Evolutionary conservation across 2,888 invertebrate genomes (phyloP).

Genomic region (Tanytarsus gracilentus): DNA sequence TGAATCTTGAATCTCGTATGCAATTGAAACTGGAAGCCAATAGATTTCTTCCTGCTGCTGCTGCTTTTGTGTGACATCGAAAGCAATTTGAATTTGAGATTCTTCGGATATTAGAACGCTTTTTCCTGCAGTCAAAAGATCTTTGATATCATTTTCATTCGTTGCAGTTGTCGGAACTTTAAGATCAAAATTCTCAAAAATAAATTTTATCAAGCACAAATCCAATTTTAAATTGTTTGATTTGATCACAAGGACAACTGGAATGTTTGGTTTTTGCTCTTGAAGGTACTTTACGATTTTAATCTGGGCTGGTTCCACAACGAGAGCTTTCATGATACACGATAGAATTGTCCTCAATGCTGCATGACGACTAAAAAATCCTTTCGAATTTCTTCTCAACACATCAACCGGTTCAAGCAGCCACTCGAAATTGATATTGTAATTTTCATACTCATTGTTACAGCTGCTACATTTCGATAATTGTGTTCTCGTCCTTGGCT

Average conservation of each 20-base stretch:
- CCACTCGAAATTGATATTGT: background rate
- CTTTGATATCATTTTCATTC: background rate
- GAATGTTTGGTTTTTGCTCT: background rate
- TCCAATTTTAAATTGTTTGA: background rate
- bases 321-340: background rate
- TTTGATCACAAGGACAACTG: conserved; percentile 6
- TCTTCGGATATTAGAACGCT: background rate
- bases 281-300: conserved; percentile 13
- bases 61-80: background rate
- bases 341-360: background rate
- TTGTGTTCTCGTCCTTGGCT: background rate
- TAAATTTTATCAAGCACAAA: background rate
- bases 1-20: background rate
- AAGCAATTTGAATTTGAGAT: background rate
- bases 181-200: background rate
- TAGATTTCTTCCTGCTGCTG: background rate
- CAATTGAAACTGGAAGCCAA: conserved; percentile 13
- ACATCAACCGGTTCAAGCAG: background rate
- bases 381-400: background rate
- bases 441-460: background rate
- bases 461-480: conserved; percentile 3
- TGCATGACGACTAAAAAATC: background rate
- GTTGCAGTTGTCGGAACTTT: background rate
- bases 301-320: conserved; percentile 13
- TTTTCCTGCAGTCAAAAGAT: background rate